Evolutionary conservation across 2,113 vertebrate species (phyloP).

Genomic region (Rhea pennata): DNA sequence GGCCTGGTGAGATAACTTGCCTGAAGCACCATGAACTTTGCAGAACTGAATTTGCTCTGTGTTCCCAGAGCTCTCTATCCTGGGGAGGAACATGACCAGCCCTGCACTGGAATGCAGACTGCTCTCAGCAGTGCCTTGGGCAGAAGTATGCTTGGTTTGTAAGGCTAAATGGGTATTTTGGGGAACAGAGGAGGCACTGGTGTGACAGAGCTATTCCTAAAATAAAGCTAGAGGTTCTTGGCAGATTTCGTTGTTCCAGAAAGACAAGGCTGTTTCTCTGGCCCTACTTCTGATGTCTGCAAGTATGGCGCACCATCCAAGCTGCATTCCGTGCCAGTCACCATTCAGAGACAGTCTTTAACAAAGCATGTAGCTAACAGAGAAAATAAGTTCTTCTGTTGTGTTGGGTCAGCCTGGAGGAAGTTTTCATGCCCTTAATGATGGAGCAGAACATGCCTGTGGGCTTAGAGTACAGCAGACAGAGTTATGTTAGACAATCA

Average conservation of each 20-base stretch:
- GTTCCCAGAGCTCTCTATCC: not conserved
- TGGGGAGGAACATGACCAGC: not conserved
- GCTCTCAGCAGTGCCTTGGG: not conserved
- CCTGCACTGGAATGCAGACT: not conserved
- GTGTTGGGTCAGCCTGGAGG: not conserved
- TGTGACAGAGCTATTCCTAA: not conserved
- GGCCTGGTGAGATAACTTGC: not conserved
- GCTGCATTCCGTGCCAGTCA: accelerated
- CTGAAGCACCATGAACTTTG: not conserved
- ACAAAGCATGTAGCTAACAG: not conserved
- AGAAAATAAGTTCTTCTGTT: not conserved
- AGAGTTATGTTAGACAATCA: too few species aligned
- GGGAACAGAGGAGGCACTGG: not conserved
- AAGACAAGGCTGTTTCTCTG: not conserved
- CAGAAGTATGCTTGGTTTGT: not conserved
- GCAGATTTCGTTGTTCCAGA: not conserved
- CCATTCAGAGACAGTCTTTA: not conserved
- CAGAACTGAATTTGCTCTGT: not conserved
- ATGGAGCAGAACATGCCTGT: not conserved
- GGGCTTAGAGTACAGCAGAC: too few species aligned
- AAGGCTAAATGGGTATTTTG: not conserved
- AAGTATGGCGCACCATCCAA: not conserved
- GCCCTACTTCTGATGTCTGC: not conserved
- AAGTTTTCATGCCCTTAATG: not conserved
- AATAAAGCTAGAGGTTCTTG: not conserved